Base-by-base conservation (phyloP, 2,797 vertebrate species). In the Myripristis jacobus region DNA sequence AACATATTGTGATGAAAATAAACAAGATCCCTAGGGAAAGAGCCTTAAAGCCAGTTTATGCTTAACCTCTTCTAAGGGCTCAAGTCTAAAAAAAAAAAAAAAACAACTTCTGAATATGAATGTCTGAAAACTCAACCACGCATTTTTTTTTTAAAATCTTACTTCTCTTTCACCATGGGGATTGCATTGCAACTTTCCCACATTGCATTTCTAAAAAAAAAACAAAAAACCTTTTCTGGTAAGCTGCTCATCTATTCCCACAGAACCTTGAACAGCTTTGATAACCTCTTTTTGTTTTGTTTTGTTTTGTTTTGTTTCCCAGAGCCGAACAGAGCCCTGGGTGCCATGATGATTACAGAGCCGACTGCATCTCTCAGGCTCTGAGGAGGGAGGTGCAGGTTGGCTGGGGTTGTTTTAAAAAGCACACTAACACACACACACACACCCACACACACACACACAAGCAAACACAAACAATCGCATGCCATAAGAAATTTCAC, bases 281-380 rank as follows among this genome's bases (percentile, higher is more conserved):
- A 46, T 31, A 61, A 25, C 25, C n/a, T 3, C 43, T 36, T 51
- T 21, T 31, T 16, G 1, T 43, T 34, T 7, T 19, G 3, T 48
- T 36, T 52, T 24, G 19, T 13, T 2, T 47, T 27, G 6, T 43
- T 21, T 55, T 34, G 25, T 9, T 51, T 65, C 46, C 19, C 36
- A 48, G 19, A 16, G 50, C 61, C 41, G 50, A 43, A 43, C 51
- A 22, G 66, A 38, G 53, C 5, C 25, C 9, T 21, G 36, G 51
- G 52, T 38, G 61, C 59, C 62, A 25, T 18, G 46, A 75, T 60
- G 29, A 58, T 77, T 60, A 68, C 38, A 36, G 51, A 63, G 48
- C 48, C 58, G 44, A 61, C 21, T 67, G 52, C 44, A 27, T 65
- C 36, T 27, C 10, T 21, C 15, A 34, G n/a, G 65, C 44, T 61